These are phyloP conservation scores for Mellivora capensis DNA, from an alignment of 2,113 vertebrate species.

Conservation along the genomic window DNA sequence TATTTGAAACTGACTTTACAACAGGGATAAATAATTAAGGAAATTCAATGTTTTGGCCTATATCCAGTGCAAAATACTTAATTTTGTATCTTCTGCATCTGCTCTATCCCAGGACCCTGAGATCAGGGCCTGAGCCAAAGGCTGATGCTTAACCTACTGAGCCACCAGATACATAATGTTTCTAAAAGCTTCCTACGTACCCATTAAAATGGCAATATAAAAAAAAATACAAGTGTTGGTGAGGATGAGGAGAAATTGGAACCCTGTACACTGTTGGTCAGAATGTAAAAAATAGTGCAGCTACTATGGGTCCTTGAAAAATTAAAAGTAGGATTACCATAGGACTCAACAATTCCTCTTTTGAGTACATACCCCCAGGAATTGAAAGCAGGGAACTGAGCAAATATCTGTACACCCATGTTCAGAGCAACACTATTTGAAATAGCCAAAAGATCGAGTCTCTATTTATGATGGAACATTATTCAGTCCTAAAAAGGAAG, in stretches of 20 bases:
- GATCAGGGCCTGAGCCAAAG: no score
- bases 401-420: neutral
- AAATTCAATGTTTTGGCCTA: neutral
- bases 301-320: neutral
- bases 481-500: neutral
- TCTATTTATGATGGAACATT: neutral
- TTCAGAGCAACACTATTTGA: neutral
- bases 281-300: neutral
- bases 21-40: neutral
- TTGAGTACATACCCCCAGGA: neutral
- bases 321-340: neutral
- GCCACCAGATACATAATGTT: neutral
- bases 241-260: neutral
- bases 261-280: neutral
- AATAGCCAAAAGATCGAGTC: neutral
- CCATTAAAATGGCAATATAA: neutral
- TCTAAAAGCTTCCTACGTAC: neutral
- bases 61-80: neutral
- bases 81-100: conserved; percentile 3
- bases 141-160: no score
- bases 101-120: no score
- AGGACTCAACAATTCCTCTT: neutral
- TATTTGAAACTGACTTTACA: conserved; percentile 11
- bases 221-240: neutral
- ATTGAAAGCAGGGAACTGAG: neutral